Base-by-base conservation (phyloP, 1,140 invertebrate genomes). In the Drosophila albomicans region DNA sequence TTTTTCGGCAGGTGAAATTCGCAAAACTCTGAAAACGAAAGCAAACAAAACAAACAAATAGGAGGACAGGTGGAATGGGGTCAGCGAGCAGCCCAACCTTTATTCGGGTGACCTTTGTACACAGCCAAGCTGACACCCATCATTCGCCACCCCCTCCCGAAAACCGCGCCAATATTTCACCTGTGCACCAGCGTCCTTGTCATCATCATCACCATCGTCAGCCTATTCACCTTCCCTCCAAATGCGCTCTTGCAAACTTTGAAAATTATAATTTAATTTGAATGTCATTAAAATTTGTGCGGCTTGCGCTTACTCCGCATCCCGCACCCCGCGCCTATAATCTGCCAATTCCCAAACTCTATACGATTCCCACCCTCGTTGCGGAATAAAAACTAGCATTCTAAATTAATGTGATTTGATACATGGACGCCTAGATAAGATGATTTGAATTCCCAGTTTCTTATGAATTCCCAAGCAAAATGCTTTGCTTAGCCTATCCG, bases 221-320 rank as follows among this genome's bases (percentile, higher is more conserved):
- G 62, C 35, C 63, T 20, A 35, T n/a, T 13, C 58, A 1, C 32
- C 13, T 25, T 28, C n/a, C 28, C 25, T 20, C 35, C 25, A 11
- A 45, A n/a, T 57, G 32, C 48, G 61, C 46, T 51, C 41, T 57
- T 59, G 73, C 68, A 88, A 87, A 87, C 84, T 87, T 87, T 87
- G 87, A 78, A 87, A 87, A 87, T 87, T 88, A 88, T 87, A 87
- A 87, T 87, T 87, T 89, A 80, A 87, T 87, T 87, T 87, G 85
- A 87, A 87, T 87, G 84, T 84, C 84, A 87, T 87, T 87, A 87
- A 87, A 87, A 89, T 87, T 87, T 87, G 78, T 82, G 69, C 56
- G 80, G 76, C 75, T 46, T 54, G 38, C 54, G 51, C 63, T 43
- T n/a, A 49, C 7, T 41, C 32, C 1, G 7, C 35, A 38, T 11